Percentiles rank a stretch among this genome's conserved stretches.
phyloP scores from a whole-genome alignment of 2,797 vertebrate species.

The Hapalemur alaotrensis region DNA sequence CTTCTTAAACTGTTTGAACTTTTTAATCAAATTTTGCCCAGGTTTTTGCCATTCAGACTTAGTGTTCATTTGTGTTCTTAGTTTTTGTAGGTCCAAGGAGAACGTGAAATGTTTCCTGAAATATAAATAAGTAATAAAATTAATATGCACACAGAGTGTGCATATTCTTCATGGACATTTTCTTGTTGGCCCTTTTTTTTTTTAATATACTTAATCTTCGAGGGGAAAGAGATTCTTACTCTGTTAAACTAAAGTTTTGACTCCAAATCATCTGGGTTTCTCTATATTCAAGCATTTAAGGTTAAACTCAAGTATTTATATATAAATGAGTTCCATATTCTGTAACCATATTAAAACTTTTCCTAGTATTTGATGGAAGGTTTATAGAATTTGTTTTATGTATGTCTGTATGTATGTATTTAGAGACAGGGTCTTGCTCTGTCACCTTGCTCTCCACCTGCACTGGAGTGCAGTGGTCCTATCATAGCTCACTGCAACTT shows the following conservation, averaged over 20 bases:
- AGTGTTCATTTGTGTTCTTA: conserved; percentile 45
- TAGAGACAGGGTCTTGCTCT: neutral
- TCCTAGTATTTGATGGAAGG: neutral
- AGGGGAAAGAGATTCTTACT: conserved; percentile 20
- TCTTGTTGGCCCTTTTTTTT: conserved; percentile 11
- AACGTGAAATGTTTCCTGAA: conserved; percentile 68
- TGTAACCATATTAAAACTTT: conserved; percentile 19
- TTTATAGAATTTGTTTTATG: conserved; percentile 26
- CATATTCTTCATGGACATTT: conserved; percentile 46
- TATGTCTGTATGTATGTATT: neutral
- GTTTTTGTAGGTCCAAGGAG: conserved; percentile 62
- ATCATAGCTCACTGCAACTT: neutral
- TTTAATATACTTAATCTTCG: neutral
- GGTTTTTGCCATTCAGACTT: conserved; percentile 20
- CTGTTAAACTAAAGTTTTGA: conserved; percentile 43
- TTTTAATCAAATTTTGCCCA: conserved; percentile 44
- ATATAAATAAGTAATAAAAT: conserved; percentile 69
- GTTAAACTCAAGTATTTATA: conserved; percentile 50
- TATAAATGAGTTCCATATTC: conserved; percentile 45
- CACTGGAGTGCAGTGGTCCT: neutral
- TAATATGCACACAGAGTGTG: conserved; percentile 33
- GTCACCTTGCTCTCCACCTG: neutral
- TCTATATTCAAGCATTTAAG: neutral
- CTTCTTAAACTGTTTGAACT: conserved; percentile 20
- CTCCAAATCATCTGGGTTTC: conserved; percentile 34